These are phyloP conservation scores for Dione vanillae DNA, from an alignment of 2,888 invertebrate genomes.

Conservation along the genomic window DNA sequence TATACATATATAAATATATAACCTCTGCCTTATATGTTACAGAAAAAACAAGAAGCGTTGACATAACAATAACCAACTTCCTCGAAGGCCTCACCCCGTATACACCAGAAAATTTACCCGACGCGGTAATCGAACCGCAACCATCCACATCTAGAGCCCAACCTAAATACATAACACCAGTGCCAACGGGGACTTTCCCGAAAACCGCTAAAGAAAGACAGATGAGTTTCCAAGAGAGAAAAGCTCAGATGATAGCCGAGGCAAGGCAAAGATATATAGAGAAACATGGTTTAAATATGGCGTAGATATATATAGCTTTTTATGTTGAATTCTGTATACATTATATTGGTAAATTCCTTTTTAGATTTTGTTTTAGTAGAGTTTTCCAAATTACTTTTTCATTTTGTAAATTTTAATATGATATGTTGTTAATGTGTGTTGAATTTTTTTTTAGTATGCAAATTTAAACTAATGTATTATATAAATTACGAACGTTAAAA, in stretches of 20 bases:
- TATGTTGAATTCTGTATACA: too few relatives aligned
- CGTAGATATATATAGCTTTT: slow-evolving; percentile 59
- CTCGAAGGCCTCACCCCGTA: slow-evolving; percentile 90
- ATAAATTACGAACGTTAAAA: too few relatives aligned
- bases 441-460: neutral
- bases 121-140: slow-evolving; percentile 44
- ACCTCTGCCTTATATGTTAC: slow-evolving; percentile 39
- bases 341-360: too few relatives aligned
- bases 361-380: too few relatives aligned
- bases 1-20: too few relatives aligned
- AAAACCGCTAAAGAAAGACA: slow-evolving; percentile 86
- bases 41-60: slow-evolving; percentile 90
- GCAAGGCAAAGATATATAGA: slow-evolving; percentile 91
- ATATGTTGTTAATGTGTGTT: neutral
- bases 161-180: slow-evolving; percentile 63
- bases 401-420: too few relatives aligned
- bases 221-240: slow-evolving; percentile 90
- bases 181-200: slow-evolving; percentile 76
- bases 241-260: slow-evolving; percentile 90
- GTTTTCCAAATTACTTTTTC: too few relatives aligned
- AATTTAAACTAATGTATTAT: neutral
- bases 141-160: slow-evolving; percentile 48
- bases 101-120: slow-evolving; percentile 60
- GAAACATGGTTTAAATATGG: slow-evolving; percentile 86
- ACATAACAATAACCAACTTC: slow-evolving; percentile 91